Base-by-base conservation (phyloP, 2,888 invertebrate genomes). In the Tinea pellionella region DNA sequence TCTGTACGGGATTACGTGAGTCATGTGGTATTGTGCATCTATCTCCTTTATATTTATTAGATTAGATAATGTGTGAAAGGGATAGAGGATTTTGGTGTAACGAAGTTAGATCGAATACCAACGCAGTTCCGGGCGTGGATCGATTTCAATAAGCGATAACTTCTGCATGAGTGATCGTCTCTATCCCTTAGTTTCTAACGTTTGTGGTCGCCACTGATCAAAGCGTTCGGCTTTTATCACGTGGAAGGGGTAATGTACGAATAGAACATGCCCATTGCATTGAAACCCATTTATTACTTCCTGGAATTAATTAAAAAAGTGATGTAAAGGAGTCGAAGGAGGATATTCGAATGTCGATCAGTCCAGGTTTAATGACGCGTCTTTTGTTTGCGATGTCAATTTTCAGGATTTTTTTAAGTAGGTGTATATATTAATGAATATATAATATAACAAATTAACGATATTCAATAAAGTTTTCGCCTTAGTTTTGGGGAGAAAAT, bases 401-500 rank as follows among this genome's bases (percentile, higher is more conserved):
- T n/a, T n/a, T n/a, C n/a, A n/a, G n/a, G n/a, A n/a, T n/a, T n/a
- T n/a, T n/a, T n/a, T n/a, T n/a, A n/a, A n/a, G n/a, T n/a, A n/a
- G n/a, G n/a, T n/a, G n/a, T n/a, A n/a, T n/a, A n/a, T n/a, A n/a
- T n/a, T n/a, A n/a, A n/a, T n/a, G n/a, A n/a, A n/a, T n/a, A n/a
- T n/a, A n/a, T n/a, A n/a, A n/a, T n/a, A n/a, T n/a, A n/a, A n/a
- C n/a, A n/a, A n/a, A n/a, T n/a, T n/a, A n/a, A n/a, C n/a, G n/a
- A n/a, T n/a, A n/a, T 47, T 47, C 15, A 16, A 47, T 2, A 16
- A 47, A 47, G 15, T 47, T 47, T 47, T 47, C 2, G 15, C 29
- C 32, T 32, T 13, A 30, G 16, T 13, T 32, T 30, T 32, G n/a
- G 16, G 30, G 32, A 57, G 56, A 51, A 63, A 69, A 77, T 74